phyloP scores from a whole-genome alignment of 1,140 invertebrate species.

The Sitodiplosis mosellana region DNA sequence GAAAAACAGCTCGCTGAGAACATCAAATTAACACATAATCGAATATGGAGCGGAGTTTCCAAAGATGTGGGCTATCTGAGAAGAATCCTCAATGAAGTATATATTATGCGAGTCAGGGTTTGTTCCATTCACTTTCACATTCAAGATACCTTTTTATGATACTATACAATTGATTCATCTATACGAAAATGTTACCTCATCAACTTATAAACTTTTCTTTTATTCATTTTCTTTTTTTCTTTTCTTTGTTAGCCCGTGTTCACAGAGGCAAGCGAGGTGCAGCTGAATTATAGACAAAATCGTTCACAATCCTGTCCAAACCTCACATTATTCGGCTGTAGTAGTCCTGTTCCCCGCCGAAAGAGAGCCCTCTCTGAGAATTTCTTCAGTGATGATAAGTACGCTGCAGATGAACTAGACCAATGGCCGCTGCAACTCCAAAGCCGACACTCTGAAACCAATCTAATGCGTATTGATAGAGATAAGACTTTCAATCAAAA shows the following conservation, averaged over 20 bases:
- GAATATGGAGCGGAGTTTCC: conserved; percentile 56
- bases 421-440: conserved; percentile 20
- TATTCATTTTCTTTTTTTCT: background rate
- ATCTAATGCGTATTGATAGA: conserved; percentile 57
- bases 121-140: conserved; percentile 8
- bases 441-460: conserved; percentile 50
- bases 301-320: conserved; percentile 38
- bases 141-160: background rate
- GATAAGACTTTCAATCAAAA: conserved; percentile 45
- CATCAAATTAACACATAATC: conserved; percentile 55
- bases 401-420: background rate
- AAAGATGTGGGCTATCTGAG: conserved; percentile 53
- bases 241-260: conserved; percentile 18
- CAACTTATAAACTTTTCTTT: no score
- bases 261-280: conserved; percentile 10
- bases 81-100: conserved; percentile 56
- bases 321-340: conserved; percentile 30
- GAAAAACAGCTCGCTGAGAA: conserved; percentile 56
- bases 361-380: conserved; percentile 43
- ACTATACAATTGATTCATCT: background rate
- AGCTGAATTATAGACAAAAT: conserved; percentile 7
- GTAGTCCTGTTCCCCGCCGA: conserved; percentile 26
- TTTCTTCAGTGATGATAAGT: conserved; percentile 9
- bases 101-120: conserved; percentile 60
- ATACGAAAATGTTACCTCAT: no score